Evolutionary conservation across 2,113 vertebrate genomes (phyloP), one percentile per base, ranked within the genome.

Genomic region (Urocolius indicus): DNA sequence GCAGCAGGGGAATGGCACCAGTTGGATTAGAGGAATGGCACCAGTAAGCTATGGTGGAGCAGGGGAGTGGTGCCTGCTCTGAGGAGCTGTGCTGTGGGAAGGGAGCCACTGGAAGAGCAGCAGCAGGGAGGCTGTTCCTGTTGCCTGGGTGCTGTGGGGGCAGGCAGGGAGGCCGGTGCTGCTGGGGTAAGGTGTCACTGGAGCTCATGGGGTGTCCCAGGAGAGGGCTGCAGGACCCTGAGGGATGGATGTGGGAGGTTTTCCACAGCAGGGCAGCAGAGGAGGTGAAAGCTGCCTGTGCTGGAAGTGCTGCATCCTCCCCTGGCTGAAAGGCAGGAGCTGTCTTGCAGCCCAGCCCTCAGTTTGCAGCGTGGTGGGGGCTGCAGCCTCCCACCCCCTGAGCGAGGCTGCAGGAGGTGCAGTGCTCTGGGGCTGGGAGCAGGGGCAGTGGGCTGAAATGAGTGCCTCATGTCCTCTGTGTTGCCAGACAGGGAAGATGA

Each of bases 1-100:
- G 30, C 5, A 20, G 55, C 11, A 57, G 30, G 32, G 55, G 32
- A 80, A 46, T 0, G 0, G 32, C 41, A 34, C 20, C 29, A 7
- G 67, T 34, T 41, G 38, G 38, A 41, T 41, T 41, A 9, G 73
- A 21, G 41, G 71, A 80, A 46, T 0, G 0, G 32, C 41, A 34
- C 20, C 29, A 7, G 67, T 34, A 45, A 63, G 59, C 48, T 46
- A 1, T 9, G 16, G 23, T 45, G 71, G 32, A 49, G 38, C 0
- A 10, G 62, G 12, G 36, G 59, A 49, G 43, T 11, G 38, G 55
- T 21, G 51, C 29, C 2, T 2, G 0, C 16, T 20, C 8, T 12
- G 62, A 27, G 43, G 55, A 59, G 61, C 52, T 72, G 69, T 7
- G 26, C 61, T 68, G 34, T 16, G 10, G 68, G 75, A 68, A 62